Conservation (phyloP, 2,888 invertebrate species). For the Scaptodrosophila latifasciaeformis region DNA sequence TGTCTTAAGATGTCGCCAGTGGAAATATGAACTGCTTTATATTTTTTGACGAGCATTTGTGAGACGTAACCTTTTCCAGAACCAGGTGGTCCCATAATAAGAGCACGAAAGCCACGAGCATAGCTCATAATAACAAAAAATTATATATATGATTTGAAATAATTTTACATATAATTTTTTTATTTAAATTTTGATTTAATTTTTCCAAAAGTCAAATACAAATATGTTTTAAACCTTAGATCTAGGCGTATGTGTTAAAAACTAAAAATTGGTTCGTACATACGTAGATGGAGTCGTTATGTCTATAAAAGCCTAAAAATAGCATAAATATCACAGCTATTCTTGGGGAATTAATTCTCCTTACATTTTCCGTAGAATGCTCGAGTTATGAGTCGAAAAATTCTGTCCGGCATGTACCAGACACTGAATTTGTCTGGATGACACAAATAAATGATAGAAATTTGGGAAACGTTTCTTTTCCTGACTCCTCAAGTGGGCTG, state of each 20-base stretch:
- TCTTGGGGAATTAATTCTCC: no score
- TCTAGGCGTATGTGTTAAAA: no score
- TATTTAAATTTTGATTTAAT: constrained; percentile 12
- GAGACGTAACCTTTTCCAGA: constrained; percentile 35
- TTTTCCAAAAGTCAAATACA: no score
- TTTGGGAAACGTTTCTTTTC: constrained; percentile 35
- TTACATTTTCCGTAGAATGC: no score
- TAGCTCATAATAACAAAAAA: not conserved
- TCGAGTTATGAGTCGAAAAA: no score
- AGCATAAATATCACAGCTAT: no score
- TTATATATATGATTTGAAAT: constrained; percentile 14
- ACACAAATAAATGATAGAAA: constrained; percentile 56
- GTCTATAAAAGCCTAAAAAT: no score
- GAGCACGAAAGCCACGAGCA: constrained; percentile 27
- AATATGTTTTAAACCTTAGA: no score
- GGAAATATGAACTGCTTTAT: constrained; percentile 27
- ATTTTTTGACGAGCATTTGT: constrained; percentile 16
- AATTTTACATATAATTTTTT: constrained; percentile 21
- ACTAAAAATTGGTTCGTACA: no score
- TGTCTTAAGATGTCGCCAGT: constrained; percentile 35
- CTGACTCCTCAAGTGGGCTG: constrained; percentile 49
- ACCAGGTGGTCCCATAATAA: constrained; percentile 41
- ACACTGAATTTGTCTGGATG: constrained; percentile 4
- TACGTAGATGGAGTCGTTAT: no score
- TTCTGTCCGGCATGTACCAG: no score